Percentiles rank a stretch among this genome's conserved stretches.
phyloP scores from a whole-genome alignment of 2,888 invertebrate species.

The Gymnoscelis rufifasciata region DNA sequence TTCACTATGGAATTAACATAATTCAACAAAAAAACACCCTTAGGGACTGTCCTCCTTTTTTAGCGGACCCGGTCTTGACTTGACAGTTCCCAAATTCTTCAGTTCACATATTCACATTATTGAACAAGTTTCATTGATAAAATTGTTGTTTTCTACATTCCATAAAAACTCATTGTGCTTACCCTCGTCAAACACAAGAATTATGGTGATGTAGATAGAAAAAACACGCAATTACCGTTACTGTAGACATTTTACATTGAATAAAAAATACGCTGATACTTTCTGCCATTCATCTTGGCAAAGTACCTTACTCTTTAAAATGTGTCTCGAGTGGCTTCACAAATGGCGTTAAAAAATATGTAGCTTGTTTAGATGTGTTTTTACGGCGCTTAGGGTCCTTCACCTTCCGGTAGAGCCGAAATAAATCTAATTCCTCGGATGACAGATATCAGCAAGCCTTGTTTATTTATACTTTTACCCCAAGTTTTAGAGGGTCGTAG shows the following conservation, averaged over 20 bases:
- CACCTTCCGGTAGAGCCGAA: constrained; percentile 70
- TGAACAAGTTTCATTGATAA: constrained; percentile 50
- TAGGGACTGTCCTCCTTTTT: constrained; percentile 52
- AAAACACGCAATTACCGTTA: constrained; percentile 12
- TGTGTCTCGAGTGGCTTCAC: constrained; percentile 32
- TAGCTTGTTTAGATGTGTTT: constrained; percentile 29
- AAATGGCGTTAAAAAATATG: constrained; percentile 33
- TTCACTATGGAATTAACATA: constrained; percentile 70
- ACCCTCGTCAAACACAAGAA: constrained; percentile 23
- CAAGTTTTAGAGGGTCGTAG: constrained; percentile 53
- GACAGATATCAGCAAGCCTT: constrained; percentile 78
- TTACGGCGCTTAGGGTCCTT: constrained; percentile 63
- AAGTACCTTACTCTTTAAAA: constrained; percentile 23
- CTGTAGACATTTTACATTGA: constrained; percentile 12
- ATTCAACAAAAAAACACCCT: constrained; percentile 68
- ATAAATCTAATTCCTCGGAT: constrained; percentile 76
- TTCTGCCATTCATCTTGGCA: constrained; percentile 23
- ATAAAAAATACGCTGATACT: constrained; percentile 17
- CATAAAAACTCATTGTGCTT: constrained; percentile 15
- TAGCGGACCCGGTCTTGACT: constrained; percentile 51
- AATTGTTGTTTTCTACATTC: constrained; percentile 32
- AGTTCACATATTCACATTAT: constrained; percentile 62
- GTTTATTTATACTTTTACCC: constrained; percentile 77
- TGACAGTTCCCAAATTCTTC: constrained; percentile 36
- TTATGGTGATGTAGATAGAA: constrained; percentile 15